A percentile compares a stretch with the other conserved stretches of the same genome.
Evolutionary conservation across 2,797 vertebrate genomes (phyloP).

Genomic region (Eurystomus glaucurus): DNA sequence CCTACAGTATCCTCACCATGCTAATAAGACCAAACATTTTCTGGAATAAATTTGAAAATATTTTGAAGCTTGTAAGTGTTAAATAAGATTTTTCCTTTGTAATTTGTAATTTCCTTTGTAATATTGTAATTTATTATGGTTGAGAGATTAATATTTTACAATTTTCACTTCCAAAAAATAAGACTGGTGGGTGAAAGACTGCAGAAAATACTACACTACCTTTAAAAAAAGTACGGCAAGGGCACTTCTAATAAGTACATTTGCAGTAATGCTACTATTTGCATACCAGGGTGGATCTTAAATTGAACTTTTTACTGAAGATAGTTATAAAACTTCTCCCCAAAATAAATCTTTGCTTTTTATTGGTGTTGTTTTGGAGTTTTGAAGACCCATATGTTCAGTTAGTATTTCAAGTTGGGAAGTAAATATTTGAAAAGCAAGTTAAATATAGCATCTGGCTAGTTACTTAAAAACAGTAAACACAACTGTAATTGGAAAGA

Average conservation of each 20-base stretch:
- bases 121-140: background rate
- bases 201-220: background rate
- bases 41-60: background rate
- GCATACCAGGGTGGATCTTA: background rate
- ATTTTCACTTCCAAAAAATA: background rate
- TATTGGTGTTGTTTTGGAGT: background rate
- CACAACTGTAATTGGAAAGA: background rate
- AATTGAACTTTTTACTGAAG: background rate
- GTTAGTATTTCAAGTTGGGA: background rate
- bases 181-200: background rate
- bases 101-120: background rate
- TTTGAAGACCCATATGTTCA: background rate
- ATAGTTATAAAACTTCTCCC: background rate
- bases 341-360: background rate
- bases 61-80: background rate
- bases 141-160: background rate
- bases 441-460: background rate
- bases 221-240: background rate
- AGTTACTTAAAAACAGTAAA: background rate
- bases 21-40: background rate
- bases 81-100: background rate
- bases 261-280: background rate
- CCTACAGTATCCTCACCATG: background rate
- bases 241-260: background rate
- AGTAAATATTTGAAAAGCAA: conserved; percentile 4